phyloP scores from a whole-genome alignment of 2,888 invertebrate species.

The Ophion slaviceki region DNA sequence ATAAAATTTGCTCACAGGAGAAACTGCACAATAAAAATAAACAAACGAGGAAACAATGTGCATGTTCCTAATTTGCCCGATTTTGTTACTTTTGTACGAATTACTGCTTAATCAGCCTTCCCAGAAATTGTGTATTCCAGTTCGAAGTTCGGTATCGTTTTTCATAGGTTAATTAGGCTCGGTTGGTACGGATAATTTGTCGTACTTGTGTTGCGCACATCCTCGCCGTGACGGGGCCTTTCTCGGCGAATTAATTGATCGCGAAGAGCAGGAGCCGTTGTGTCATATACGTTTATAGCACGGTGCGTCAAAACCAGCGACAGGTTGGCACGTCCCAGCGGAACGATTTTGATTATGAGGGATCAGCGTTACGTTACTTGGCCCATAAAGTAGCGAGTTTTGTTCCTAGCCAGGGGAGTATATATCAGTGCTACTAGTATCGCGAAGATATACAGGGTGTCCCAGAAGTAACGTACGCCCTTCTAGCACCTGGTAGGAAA shows the following conservation, averaged over 20 bases:
- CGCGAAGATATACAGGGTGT: not conserved
- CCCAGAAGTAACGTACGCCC: too few species aligned
- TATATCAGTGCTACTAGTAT: constrained; percentile 16
- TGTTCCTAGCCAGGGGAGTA: constrained; percentile 20
- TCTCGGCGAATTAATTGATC: constrained; percentile 22
- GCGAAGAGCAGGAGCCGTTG: not conserved
- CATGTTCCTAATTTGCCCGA: not conserved
- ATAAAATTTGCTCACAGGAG: not conserved
- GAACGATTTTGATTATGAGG: constrained; percentile 49
- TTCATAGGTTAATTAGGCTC: not conserved
- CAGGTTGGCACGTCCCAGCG: constrained; percentile 30
- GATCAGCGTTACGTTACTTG: constrained; percentile 5
- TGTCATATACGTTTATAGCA: constrained; percentile 12
- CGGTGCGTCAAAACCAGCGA: constrained; percentile 10
- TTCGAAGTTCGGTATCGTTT: not conserved
- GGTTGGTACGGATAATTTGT: not conserved
- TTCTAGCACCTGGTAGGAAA: too few species aligned
- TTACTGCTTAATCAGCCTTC: not conserved
- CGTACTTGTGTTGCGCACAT: not conserved
- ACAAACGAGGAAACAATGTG: not conserved
- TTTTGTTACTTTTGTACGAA: not conserved
- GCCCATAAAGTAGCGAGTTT: not conserved
- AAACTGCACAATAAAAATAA: not conserved
- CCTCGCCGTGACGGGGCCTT: not conserved
- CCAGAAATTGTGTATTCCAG: not conserved